Percentiles rank a stretch among this genome's conserved stretches.
These are phyloP conservation scores for Chrysodeixis includens DNA, from an alignment of 2,888 invertebrate genomes.

Conservation along the genomic window DNA sequence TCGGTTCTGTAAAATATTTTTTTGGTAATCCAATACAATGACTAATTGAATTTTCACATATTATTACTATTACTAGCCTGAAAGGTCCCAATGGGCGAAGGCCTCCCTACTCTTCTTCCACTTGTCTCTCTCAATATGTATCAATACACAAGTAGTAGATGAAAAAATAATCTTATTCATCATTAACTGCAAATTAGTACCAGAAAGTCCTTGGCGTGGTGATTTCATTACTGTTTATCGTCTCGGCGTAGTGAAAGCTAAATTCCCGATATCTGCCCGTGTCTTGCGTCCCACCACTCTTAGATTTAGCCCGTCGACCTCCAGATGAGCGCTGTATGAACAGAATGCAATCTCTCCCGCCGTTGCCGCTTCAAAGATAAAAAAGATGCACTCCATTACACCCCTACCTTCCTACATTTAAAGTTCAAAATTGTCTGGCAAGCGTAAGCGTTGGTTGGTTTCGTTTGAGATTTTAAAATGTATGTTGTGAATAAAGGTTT, in stretches of 20 bases:
- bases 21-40: too few relatives aligned
- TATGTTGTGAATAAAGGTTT: conserved; percentile 60
- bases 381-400: conserved; percentile 53
- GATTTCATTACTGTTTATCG: background rate
- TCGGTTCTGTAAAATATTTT: too few relatives aligned
- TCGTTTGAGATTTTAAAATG: conserved; percentile 66
- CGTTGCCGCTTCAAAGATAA: conserved; percentile 69
- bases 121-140: too few relatives aligned
- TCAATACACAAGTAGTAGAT: too few relatives aligned
- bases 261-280: conserved; percentile 42
- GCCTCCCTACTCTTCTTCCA: too few relatives aligned
- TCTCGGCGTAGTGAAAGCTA: conserved; percentile 14
- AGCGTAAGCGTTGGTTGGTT: conserved; percentile 15
- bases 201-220: background rate
- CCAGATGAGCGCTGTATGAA: conserved; percentile 77
- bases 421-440: conserved; percentile 40
- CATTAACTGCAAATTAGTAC: background rate
- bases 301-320: conserved; percentile 69
- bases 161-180: too few relatives aligned
- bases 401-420: conserved; percentile 43
- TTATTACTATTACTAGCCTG: too few relatives aligned
- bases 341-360: conserved; percentile 79
- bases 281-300: conserved; percentile 53
- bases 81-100: too few relatives aligned
- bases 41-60: too few relatives aligned